Percentiles rank a stretch among this genome's conserved stretches.
These are phyloP conservation scores for Heterotilapia buettikoferi DNA, from an alignment of 2,113 vertebrate genomes.

Conservation along the genomic window DNA sequence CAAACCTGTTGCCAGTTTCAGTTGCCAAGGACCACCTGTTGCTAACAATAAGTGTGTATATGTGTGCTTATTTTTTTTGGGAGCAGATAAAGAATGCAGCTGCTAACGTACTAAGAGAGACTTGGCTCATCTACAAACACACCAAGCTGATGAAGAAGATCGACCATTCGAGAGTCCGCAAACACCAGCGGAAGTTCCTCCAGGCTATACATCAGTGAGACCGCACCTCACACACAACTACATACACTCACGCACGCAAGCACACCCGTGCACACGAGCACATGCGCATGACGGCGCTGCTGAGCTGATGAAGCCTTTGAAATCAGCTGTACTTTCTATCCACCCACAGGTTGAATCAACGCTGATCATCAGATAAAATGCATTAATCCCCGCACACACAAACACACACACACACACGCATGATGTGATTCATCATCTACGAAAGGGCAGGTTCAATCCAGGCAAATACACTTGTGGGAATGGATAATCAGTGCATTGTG, in stretches of 20 bases:
- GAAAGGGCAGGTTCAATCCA: slow-evolving; percentile 21
- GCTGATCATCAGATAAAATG: slow-evolving; percentile 49
- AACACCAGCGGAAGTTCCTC: slow-evolving; percentile 96
- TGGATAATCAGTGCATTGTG: slow-evolving; percentile 8
- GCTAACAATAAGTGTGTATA: slow-evolving; percentile 39
- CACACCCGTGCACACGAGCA: neutral
- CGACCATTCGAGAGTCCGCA: slow-evolving; percentile 93
- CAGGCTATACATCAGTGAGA: slow-evolving; percentile 98
- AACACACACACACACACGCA: neutral
- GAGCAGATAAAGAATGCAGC: slow-evolving; percentile 94
- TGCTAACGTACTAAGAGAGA: slow-evolving; percentile 92
- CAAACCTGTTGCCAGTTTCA: slow-evolving; percentile 35
- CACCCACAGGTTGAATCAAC: slow-evolving; percentile 51
- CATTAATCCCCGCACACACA: slow-evolving; percentile 17
- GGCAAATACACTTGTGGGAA: slow-evolving; percentile 28
- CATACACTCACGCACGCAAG: neutral
- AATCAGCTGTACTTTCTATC: slow-evolving; percentile 45
- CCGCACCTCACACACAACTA: neutral
- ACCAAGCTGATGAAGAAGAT: slow-evolving; percentile 97
- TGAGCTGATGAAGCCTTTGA: slow-evolving; percentile 28
- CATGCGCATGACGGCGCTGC: neutral
- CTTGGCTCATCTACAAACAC: slow-evolving; percentile 98
- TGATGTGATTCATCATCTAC: slow-evolving; percentile 43
- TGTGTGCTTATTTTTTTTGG: slow-evolving; percentile 21
- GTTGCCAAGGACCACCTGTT: slow-evolving; percentile 56